Evolutionary conservation across 2,888 invertebrate species (phyloP), one percentile per base, ranked within the genome.

Genomic region (Drosophila neotestacea): DNA sequence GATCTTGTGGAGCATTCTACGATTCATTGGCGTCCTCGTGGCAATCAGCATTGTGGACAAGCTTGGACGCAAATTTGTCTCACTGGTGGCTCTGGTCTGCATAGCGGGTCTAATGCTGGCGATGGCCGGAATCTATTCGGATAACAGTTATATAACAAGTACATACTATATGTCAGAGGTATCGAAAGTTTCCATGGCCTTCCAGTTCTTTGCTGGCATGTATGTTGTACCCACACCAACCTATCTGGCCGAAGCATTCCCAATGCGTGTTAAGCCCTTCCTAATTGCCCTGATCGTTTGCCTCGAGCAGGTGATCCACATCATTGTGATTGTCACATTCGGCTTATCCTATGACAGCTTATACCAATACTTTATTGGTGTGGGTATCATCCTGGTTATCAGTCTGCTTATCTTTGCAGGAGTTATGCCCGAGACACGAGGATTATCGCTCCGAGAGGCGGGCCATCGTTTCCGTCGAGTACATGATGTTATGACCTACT

Each of bases 221-320:
- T 89, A 72, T 41, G 77, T 85, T 1, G 81, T 90, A 36, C 82
- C 80, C 54, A 81, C 84, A 0, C 77, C 91, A 0, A 70, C 77
- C 0, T 91, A 89, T 38, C 56, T 91, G 67, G 90, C 88, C 2
- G 91, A 91, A 52, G 91, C 90, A 4, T 91, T 90, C 9, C 89
- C 91, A 0, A 61, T 90, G 67, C 72, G 75, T 0, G 79, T 83
- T 0, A 91, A 91, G 47, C 89, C 91, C 1, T 89, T 74, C 46
- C 68, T 85, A 4, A 88, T 91, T 28, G 79, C 76, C 0, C 34
- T 87, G 32, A 66, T 81, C 6, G 68, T 91, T 4, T 71, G 85
- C 22, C 41, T 90, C 0, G 91, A 91, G 41, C 88, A 90, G 36
- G 32, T 84, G 11, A 65, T 90, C 4, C 87, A 88, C 34, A 82